A percentile compares a stretch with the other conserved stretches of the same genome.
Evolutionary conservation across 2,113 vertebrate species (phyloP).

Genomic region (Orcinus orca): DNA sequence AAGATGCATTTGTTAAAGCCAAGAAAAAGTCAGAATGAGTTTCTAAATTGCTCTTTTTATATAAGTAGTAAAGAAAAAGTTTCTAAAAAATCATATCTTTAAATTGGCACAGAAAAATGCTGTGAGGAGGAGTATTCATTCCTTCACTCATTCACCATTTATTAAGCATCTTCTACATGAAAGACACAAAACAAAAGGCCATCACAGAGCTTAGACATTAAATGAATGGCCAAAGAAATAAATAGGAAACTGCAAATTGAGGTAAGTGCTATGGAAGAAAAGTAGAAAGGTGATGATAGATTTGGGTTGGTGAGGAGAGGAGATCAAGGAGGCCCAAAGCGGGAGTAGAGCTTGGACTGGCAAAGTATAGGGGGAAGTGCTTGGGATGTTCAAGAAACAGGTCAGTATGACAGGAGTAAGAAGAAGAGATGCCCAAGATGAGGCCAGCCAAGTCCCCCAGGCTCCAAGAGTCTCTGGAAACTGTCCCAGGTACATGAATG

Average conservation of each 20-base stretch:
- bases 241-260: not conserved
- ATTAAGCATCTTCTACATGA: not conserved
- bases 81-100: slow-evolving; percentile 29
- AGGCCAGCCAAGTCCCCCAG: not conserved
- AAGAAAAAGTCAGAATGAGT: slow-evolving; percentile 54
- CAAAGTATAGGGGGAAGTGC: not conserved
- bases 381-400: not conserved
- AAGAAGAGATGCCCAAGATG: not conserved
- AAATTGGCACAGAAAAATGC: slow-evolving; percentile 46
- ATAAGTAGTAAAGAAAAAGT: not conserved
- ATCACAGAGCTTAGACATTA: not conserved
- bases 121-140: not conserved
- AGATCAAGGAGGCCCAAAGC: not conserved
- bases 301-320: not conserved
- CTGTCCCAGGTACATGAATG: not conserved
- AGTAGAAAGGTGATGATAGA: not conserved
- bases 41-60: slow-evolving; percentile 54
- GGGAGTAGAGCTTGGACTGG: not conserved
- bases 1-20: slow-evolving; percentile 44
- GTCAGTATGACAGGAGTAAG: not conserved
- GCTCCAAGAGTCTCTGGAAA: not conserved
- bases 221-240: not conserved
- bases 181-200: not conserved
- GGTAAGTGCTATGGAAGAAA: not conserved
- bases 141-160: not conserved